Percentiles rank a stretch among this genome's conserved stretches.
phyloP scores from a whole-genome alignment of 2,797 vertebrate species.

The Graptemys geographica region DNA sequence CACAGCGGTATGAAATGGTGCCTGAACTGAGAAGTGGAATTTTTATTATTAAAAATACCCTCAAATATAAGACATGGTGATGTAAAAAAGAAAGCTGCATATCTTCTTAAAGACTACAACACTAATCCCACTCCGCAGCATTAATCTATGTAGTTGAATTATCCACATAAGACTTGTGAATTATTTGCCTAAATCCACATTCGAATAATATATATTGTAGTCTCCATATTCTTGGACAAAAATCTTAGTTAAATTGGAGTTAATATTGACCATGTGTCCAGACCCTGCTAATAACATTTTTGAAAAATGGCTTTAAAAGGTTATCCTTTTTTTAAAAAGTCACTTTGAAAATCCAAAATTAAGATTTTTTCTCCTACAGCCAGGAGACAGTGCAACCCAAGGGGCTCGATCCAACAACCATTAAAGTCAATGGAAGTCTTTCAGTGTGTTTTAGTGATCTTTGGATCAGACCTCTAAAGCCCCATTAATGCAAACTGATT shows the following conservation, averaged over 20 bases:
- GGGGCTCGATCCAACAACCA: background rate
- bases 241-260: slow-evolving; percentile 47
- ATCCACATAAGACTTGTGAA: slow-evolving; percentile 29
- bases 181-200: slow-evolving; percentile 64
- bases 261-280: slow-evolving; percentile 62
- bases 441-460: background rate
- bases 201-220: background rate
- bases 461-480: background rate
- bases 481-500: background rate
- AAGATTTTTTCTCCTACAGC: background rate
- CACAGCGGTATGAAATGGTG: background rate
- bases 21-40: background rate
- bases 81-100: background rate
- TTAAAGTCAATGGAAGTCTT: background rate
- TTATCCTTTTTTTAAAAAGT: slow-evolving; percentile 39
- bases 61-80: slow-evolving; percentile 1
- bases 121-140: slow-evolving; percentile 43
- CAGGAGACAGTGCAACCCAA: background rate
- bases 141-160: background rate
- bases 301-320: slow-evolving; percentile 42
- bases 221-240: slow-evolving; percentile 16
- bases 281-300: slow-evolving; percentile 37
- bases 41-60: slow-evolving; percentile 38
- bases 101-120: background rate
- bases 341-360: background rate